Evolutionary conservation across 1,140 invertebrate species (phyloP).

Genomic region (Diabrotica undecimpunctata): DNA sequence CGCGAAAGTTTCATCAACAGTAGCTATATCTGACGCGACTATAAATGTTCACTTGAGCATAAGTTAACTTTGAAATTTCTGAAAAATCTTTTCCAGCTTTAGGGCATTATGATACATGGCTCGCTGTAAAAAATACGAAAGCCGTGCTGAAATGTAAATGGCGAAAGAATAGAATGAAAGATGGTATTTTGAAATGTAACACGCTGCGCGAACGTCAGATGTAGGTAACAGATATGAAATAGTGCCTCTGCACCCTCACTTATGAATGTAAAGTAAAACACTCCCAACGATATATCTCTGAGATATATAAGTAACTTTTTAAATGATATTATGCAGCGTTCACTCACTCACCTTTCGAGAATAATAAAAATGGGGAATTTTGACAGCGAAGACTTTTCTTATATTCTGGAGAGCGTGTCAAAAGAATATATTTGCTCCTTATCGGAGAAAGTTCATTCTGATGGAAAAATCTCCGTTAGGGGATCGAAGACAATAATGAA

Average conservation of each 20-base stretch:
- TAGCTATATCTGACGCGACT: neutral
- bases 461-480: too few relatives aligned
- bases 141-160: constrained; percentile 39
- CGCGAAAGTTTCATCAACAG: neutral
- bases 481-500: too few relatives aligned
- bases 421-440: too few relatives aligned
- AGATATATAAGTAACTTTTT: constrained; percentile 20
- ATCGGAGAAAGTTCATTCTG: too few relatives aligned
- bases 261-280: constrained; percentile 45
- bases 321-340: constrained; percentile 17
- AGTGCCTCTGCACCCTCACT: constrained; percentile 35
- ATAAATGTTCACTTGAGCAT: constrained; percentile 22
- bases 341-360: constrained; percentile 11
- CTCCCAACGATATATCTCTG: constrained; percentile 20
- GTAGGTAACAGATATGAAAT: constrained; percentile 42
- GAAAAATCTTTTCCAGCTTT: constrained; percentile 25
- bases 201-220: constrained; percentile 40
- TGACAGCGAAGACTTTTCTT: too few relatives aligned
- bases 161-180: constrained; percentile 43
- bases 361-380: constrained; percentile 7
- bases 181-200: constrained; percentile 44
- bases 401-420: too few relatives aligned
- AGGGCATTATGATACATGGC: constrained; percentile 22
- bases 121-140: constrained; percentile 29
- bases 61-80: constrained; percentile 23